A percentile compares a stretch with the other conserved stretches of the same genome.
Evolutionary conservation across 2,113 vertebrate genomes (phyloP).

Genomic region (Phalacrocorax carbo): DNA sequence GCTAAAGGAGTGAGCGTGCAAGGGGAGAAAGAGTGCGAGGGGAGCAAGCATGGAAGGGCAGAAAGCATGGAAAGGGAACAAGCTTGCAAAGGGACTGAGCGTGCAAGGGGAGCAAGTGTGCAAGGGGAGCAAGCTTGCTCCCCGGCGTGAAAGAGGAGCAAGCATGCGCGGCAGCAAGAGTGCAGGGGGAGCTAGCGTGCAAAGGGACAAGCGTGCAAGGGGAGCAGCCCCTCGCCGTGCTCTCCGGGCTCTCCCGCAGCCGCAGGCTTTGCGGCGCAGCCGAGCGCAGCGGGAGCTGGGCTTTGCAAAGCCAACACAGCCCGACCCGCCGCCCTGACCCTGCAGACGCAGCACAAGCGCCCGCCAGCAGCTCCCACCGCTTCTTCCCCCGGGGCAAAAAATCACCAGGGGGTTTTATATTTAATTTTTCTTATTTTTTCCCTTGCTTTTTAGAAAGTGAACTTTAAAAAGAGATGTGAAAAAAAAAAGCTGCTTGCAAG

Average conservation of each 20-base stretch:
- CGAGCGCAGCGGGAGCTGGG: neutral
- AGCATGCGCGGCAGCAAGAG: fast-evolving
- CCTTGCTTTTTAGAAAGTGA: neutral
- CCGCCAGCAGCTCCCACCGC: neutral
- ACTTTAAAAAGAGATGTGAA: neutral
- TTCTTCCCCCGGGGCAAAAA: neutral
- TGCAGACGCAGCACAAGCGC: neutral
- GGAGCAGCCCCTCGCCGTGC: neutral
- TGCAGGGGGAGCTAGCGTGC: too few species aligned
- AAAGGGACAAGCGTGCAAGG: neutral
- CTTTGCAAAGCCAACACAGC: neutral
- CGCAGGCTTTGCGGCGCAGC: neutral
- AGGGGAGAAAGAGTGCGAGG: neutral
- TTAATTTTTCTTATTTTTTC: neutral
- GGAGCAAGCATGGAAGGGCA: neutral
- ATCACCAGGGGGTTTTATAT: too few species aligned
- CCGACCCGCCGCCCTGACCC: neutral
- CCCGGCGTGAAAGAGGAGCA: too few species aligned
- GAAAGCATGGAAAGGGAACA: too few species aligned
- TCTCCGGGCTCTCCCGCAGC: neutral
- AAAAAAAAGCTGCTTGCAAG: neutral
- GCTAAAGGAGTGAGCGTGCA: too few species aligned
- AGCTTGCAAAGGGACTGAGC: neutral
- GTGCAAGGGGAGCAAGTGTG: neutral
- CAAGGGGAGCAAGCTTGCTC: neutral